Conservation (phyloP, 2,113 vertebrate species). For the Hemichromis elongatus region DNA sequence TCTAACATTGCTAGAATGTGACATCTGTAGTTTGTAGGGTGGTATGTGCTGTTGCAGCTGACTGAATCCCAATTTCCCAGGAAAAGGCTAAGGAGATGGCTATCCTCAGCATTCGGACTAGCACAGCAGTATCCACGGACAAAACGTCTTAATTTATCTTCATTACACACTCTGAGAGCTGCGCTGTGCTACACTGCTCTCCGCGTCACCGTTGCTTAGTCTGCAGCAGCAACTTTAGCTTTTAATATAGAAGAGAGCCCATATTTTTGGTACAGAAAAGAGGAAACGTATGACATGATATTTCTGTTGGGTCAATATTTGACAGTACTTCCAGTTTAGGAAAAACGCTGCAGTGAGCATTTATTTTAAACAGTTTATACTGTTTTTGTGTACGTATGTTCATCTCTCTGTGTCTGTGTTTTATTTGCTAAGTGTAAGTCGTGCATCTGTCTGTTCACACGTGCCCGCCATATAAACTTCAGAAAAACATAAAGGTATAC, state of each 20-base stretch:
- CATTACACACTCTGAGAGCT: constrained; percentile 57
- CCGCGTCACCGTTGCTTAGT: neutral
- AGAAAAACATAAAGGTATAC: constrained; percentile 27
- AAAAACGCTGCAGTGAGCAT: neutral
- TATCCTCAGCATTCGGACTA: constrained; percentile 44
- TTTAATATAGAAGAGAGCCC: neutral
- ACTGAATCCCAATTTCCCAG: constrained; percentile 55
- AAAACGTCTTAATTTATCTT: constrained; percentile 69
- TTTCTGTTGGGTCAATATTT: neutral
- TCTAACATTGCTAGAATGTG: constrained; percentile 30
- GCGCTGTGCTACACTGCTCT: constrained; percentile 43
- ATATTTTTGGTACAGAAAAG: neutral
- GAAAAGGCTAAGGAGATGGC: constrained; percentile 50
- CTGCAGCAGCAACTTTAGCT: constrained; percentile 14
- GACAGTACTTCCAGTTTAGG: neutral
- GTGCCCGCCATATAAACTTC: neutral
- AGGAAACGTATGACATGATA: neutral
- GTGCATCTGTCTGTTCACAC: neutral
- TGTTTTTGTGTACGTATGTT: neutral
- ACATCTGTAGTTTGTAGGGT: constrained; percentile 54
- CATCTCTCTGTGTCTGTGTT: neutral
- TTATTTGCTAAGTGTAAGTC: neutral
- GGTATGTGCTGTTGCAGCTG: constrained; percentile 45
- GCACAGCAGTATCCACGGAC: constrained; percentile 45
- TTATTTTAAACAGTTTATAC: neutral